These are phyloP conservation scores for Podarcis lilfordi DNA, from an alignment of 2,797 vertebrate genomes.

Conservation along the genomic window DNA sequence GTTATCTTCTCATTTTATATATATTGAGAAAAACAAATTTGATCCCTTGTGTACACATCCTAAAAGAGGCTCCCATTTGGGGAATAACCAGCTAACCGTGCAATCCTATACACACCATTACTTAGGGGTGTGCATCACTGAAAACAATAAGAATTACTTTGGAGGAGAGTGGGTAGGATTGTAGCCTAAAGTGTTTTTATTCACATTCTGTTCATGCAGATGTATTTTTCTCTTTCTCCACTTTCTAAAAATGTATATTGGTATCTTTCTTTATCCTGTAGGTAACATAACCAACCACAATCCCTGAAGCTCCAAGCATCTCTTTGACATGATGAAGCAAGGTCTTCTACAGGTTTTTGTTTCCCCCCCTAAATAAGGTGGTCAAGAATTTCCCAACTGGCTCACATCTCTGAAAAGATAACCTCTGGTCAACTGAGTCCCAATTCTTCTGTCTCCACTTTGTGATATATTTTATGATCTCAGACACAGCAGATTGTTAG, in stretches of 20 bases:
- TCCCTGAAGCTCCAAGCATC: neutral
- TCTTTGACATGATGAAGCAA: slow-evolving; percentile 2
- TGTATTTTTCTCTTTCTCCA: neutral
- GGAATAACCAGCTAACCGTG: neutral
- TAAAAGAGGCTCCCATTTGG: neutral
- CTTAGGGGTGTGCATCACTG: neutral
- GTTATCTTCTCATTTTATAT: slow-evolving; percentile 15
- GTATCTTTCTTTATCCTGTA: slow-evolving; percentile 8
- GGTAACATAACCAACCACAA: neutral
- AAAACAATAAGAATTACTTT: neutral
- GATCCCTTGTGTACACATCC: slow-evolving; percentile 16
- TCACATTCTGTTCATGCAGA: neutral
- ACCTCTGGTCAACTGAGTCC: slow-evolving; percentile 65
- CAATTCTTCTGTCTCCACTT: slow-evolving; percentile 73
- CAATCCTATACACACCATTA: too few species aligned
- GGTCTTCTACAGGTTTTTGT: neutral
- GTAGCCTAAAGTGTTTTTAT: neutral
- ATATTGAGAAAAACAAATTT: slow-evolving; percentile 12
- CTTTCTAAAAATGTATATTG: neutral
- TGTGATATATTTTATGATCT: slow-evolving; percentile 79
- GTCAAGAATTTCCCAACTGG: slow-evolving; percentile 41
- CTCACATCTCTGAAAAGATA: slow-evolving; percentile 49
- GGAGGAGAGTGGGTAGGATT: neutral
- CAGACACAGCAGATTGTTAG: slow-evolving; percentile 81
- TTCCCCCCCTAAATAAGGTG: neutral